Conservation (phyloP, 2,113 vertebrate genomes). For the Nycticryphes semicollaris region DNA sequence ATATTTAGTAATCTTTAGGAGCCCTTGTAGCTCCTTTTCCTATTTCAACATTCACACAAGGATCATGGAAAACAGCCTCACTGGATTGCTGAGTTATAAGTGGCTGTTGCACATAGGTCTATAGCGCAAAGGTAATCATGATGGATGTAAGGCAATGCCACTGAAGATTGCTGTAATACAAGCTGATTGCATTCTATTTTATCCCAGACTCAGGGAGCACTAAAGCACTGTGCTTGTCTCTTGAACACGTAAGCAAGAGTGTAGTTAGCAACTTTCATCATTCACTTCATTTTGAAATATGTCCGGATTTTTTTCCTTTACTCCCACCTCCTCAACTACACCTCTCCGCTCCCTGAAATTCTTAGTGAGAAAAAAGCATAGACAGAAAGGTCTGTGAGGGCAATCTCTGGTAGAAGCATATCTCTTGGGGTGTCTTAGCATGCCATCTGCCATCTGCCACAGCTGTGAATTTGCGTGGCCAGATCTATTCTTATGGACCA, state of each 20-base stretch:
- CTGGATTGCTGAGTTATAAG: not conserved
- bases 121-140: not conserved
- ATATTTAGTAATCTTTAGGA: not conserved
- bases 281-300: not conserved
- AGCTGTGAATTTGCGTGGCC: not conserved
- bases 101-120: not conserved
- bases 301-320: not conserved
- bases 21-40: not conserved
- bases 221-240: not conserved
- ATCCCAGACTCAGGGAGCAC: not conserved
- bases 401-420: not conserved
- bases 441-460: not conserved
- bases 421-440: not conserved
- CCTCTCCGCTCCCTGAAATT: not conserved
- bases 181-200: not conserved
- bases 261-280: not conserved
- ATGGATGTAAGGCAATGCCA: not conserved
- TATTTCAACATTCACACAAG: not conserved
- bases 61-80: not conserved
- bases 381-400: not conserved
- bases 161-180: not conserved
- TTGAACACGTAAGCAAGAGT: not conserved
- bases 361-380: not conserved
- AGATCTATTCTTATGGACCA: not conserved
- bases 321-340: not conserved